Conservation (phyloP, 1,140 invertebrate species). For the Bilobella aurantiaca region DNA sequence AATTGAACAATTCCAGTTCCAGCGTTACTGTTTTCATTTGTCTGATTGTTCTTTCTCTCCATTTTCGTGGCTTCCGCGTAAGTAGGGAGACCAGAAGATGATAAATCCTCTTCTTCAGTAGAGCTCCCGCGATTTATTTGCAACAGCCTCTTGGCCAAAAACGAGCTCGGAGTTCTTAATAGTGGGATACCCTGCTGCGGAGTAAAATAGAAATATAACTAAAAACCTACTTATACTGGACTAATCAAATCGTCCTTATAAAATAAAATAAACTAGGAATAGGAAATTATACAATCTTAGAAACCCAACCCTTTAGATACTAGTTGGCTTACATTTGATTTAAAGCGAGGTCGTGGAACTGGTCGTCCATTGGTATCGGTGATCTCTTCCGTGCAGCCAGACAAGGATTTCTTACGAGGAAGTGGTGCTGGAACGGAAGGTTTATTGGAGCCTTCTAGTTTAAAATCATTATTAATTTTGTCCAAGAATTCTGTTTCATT, state of each 20-base stretch:
- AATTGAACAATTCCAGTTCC: no score
- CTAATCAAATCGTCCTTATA: no score
- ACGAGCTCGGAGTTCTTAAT: slow-evolving; percentile 32
- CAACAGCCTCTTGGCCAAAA: slow-evolving; percentile 18
- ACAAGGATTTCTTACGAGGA: slow-evolving; percentile 31
- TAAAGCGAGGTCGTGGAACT: slow-evolving; percentile 3
- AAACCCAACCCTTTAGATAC: no score
- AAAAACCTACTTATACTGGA: no score
- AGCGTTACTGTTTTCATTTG: slow-evolving; percentile 5
- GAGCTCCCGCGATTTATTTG: not conserved
- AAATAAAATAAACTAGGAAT: no score
- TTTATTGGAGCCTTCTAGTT: no score
- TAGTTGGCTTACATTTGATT: not conserved
- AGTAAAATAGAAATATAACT: no score
- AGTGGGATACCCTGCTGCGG: slow-evolving; percentile 8
- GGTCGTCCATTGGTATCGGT: slow-evolving; percentile 11
- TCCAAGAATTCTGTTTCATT: not conserved
- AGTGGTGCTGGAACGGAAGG: slow-evolving; percentile 33
- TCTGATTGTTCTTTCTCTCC: not conserved
- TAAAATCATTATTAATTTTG: slow-evolving; percentile 1
- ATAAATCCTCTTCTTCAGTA: not conserved
- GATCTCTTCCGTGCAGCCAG: slow-evolving; percentile 23
- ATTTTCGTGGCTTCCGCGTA: slow-evolving; percentile 7
- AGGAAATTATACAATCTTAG: no score
- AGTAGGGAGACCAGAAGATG: not conserved